A percentile compares a stretch with the other conserved stretches of the same genome.
Evolutionary conservation across 2,888 invertebrate species (phyloP).

Genomic region (Dorcus parallelipipedus): DNA sequence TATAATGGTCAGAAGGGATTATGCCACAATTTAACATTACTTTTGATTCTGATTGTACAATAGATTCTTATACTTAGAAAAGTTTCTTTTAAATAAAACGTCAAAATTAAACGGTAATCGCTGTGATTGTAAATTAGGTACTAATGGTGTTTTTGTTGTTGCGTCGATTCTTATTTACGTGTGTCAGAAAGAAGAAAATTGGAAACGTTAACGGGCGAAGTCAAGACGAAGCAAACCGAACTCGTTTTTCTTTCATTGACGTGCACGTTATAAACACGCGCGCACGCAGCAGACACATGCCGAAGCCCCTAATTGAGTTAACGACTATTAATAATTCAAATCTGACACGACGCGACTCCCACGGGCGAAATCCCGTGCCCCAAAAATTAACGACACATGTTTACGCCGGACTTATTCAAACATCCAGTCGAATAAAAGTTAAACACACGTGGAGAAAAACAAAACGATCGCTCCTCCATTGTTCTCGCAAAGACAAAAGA

Average conservation of each 20-base stretch:
- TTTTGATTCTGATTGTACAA: no score
- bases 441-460: conserved; percentile 37
- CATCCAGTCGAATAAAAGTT: conserved; percentile 18
- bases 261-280: not conserved
- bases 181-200: no score
- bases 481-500: conserved; percentile 49
- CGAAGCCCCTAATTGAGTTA: conserved; percentile 13
- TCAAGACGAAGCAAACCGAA: not conserved
- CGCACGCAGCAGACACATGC: conserved; percentile 2
- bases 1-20: no score
- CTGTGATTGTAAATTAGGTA: no score
- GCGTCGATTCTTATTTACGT: no score
- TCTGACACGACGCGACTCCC: conserved; percentile 7
- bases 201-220: no score
- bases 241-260: not conserved
- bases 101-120: no score
- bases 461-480: conserved; percentile 48
- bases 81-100: no score
- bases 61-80: no score
- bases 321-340: conserved; percentile 12
- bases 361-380: conserved; percentile 2
- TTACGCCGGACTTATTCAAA: conserved; percentile 19
- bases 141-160: no score
- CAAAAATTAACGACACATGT: conserved; percentile 19
- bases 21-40: no score